phyloP scores from a whole-genome alignment of 2,888 invertebrate genomes.

The Amphipyra tragopoginis region DNA sequence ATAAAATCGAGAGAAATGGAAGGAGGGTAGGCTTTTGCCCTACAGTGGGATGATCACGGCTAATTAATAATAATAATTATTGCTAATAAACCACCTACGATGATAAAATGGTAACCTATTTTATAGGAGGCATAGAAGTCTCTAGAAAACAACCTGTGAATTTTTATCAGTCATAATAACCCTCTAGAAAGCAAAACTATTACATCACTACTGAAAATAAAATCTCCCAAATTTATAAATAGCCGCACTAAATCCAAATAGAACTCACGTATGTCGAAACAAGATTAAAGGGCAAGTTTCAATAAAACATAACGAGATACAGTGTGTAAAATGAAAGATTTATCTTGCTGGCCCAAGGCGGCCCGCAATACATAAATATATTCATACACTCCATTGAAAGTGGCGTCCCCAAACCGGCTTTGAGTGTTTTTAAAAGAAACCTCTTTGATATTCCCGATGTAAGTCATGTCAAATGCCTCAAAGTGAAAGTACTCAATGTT shows the following conservation, averaged over 20 bases:
- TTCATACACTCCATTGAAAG: conserved; percentile 82
- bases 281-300: conserved; percentile 70
- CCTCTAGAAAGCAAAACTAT: too few species aligned
- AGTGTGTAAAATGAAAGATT: conserved; percentile 83
- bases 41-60: too few species aligned
- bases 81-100: too few species aligned
- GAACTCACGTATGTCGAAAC: conserved; percentile 58
- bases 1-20: too few species aligned
- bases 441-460: conserved; percentile 73
- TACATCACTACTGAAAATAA: not conserved
- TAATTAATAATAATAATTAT: too few species aligned
- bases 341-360: conserved; percentile 71
- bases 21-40: too few species aligned
- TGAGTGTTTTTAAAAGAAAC: conserved; percentile 79
- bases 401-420: conserved; percentile 71
- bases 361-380: conserved; percentile 76
- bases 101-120: too few species aligned
- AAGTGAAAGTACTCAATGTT: conserved; percentile 58
- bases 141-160: too few species aligned
- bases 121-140: too few species aligned
- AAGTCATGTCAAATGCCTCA: conserved; percentile 64
- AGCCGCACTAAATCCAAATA: too few species aligned
- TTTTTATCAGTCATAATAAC: too few species aligned
- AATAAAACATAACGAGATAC: conserved; percentile 80
- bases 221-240: conserved; percentile 7